Evolutionary conservation across 2,113 vertebrate genomes (phyloP), one percentile per base, ranked within the genome.

Genomic region (Leptosomus discolor): DNA sequence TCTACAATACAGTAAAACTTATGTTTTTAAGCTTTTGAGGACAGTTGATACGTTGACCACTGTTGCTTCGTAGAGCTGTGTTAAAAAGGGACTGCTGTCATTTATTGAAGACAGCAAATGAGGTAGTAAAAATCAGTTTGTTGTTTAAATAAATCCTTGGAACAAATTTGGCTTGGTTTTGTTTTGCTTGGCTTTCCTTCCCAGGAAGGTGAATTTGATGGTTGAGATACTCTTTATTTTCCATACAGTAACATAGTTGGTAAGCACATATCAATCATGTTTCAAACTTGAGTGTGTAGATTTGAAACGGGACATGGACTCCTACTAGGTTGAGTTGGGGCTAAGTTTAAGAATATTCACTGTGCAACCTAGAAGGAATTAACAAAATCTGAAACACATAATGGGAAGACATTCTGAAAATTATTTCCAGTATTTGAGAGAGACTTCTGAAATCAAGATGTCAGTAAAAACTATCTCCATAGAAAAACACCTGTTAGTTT

Each of bases 61-160:
- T 97, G 53, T 97, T 92, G 69, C 86, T 96, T 92, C 75, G 27
- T 96, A 96, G 65, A 87, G 90, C 92, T 95, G 68, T 95, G 82
- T 95, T 97, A 61, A 94, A 93, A 94, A 96, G 95, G 65, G 89
- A 94, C 85, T 94, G 86, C 90, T 97, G 91, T 96, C 94, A 95
- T 88, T 92, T 97, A 90, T 89, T 95, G 92, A 97, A 85, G 73
- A 94, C 92, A 96, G 94, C 65, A 94, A 97, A 95, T 94, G 92
- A 96, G 95, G 92, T 94, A 97, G 95, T 96, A 91, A 95, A 94
- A 86, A 94, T 81, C 14, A 94, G 89, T 78, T 96, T 84, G 50
- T 92, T 95, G 58, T 91, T 96, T 89, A 89, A 96, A 88, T 92
- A 89, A 90, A 71, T 95, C 68, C 39, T 74, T 92, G 80, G 83